Percentiles rank a stretch among this genome's conserved stretches.
Evolutionary conservation across 2,113 vertebrate genomes (phyloP).

Genomic region (Mugil cephalus): DNA sequence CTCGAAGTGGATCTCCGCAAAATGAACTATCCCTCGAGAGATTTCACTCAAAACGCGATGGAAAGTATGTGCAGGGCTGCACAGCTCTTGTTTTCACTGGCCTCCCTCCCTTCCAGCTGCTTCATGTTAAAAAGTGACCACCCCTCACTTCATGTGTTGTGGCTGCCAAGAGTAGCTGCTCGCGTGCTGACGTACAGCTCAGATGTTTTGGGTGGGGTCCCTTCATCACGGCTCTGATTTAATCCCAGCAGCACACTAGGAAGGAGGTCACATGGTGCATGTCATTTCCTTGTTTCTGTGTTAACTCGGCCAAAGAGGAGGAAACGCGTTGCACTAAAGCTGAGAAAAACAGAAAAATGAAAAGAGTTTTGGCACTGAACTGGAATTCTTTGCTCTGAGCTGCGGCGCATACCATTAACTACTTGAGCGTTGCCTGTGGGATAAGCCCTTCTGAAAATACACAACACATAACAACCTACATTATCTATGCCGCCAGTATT

Average conservation of each 20-base stretch:
- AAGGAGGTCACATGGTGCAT: neutral
- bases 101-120: conserved; percentile 24
- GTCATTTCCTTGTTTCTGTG: neutral
- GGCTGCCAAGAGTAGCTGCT: conserved; percentile 30
- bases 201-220: conserved; percentile 45
- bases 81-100: conserved; percentile 7
- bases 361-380: neutral
- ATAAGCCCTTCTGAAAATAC: conserved; percentile 30
- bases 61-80: neutral
- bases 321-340: neutral
- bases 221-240: conserved; percentile 10
- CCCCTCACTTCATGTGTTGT: conserved; percentile 27
- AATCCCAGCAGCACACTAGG: neutral
- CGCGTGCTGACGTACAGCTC: conserved; percentile 5
- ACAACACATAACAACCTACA: conserved; percentile 26
- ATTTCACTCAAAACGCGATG: neutral
- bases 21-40: too few relatives aligned
- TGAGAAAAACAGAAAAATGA: neutral
- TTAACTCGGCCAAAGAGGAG: neutral
- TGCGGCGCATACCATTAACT: conserved; percentile 28
- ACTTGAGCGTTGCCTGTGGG: conserved; percentile 26
- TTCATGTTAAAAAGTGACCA: conserved; percentile 43
- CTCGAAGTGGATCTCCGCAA: neutral
- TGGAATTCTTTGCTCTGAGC: conserved; percentile 1
- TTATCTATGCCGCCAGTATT: conserved; percentile 14